Evolutionary conservation across 2,888 invertebrate genomes (phyloP), one percentile per base, ranked within the genome.

Genomic region (Platynereis dumerilii): DNA sequence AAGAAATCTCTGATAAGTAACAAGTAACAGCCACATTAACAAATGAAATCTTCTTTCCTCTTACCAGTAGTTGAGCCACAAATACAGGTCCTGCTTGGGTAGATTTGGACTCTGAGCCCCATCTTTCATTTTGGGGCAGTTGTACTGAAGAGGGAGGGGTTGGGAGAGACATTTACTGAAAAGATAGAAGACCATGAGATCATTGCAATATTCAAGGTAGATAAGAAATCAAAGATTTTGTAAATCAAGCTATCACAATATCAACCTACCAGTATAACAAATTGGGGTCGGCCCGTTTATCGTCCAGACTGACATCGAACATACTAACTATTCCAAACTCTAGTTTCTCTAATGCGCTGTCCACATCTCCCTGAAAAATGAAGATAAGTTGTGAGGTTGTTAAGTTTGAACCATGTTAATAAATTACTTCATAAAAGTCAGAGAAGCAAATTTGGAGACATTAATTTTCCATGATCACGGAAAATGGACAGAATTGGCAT

Each of bases 31-130:
- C 34, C 5, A 12, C 5, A 12, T 34, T 34, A 34, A 34, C 34
- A 34, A 34, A 34, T 12, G 5, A 12, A 34, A n/a, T n/a, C n/a
- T n/a, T 34, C 12, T 34, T 7, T 34, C 7, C 34, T 10, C 48
- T 48, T 48, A 48, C 48, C 48, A 48, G 48, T 48, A 48, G 17
- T 48, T 48, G 10, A 48, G n/a, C 48, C 48, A 48, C n/a, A 48
- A n/a, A n/a, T 48, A 48, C 5, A 48, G 48, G 7, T 48, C 17
- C n/a, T 48, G 48, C 7, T n/a, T 48, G 3, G n/a, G 7, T n/a
- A 48, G 7, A 48, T 20, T 7, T 48, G n/a, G 3, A 7, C 5
- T n/a, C 17, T n/a, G n/a, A 48, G 22, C 48, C 17, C 17, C n/a
- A 5, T 48, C 22, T 22, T 48, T 48, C 20, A 20, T 20, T 3